A percentile compares a stretch with the other conserved stretches of the same genome.
These are phyloP conservation scores for Alauda arvensis DNA, from an alignment of 2,797 vertebrate genomes.

Conservation along the genomic window DNA sequence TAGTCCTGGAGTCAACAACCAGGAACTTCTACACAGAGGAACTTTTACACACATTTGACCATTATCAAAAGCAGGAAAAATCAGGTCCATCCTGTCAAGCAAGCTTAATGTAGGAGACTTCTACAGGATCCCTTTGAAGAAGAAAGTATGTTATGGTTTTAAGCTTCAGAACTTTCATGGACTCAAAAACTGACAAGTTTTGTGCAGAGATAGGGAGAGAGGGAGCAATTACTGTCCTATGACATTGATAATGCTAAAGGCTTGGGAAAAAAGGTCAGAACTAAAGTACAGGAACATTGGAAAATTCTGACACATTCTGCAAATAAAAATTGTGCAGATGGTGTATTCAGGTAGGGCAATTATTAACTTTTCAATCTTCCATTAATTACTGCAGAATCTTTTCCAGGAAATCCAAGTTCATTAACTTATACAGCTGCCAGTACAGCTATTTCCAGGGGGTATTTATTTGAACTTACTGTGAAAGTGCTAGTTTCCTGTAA, in stretches of 20 bases:
- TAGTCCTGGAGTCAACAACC: neutral
- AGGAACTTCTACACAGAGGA: neutral
- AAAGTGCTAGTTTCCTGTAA: neutral
- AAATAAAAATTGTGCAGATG: neutral
- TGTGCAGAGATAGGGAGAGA: neutral
- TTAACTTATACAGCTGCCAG: neutral
- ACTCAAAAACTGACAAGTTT: neutral
- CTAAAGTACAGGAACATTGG: neutral
- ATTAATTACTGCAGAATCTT: neutral
- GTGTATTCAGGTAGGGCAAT: neutral
- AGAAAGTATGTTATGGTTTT: neutral
- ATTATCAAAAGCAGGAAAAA: neutral
- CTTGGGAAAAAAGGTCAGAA: neutral
- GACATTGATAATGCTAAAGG: neutral
- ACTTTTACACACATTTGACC: neutral
- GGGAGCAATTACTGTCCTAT: neutral
- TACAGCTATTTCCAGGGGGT: neutral
- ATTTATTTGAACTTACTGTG: neutral
- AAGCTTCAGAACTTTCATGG: neutral
- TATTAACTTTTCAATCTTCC: neutral
- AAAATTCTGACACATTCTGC: neutral
- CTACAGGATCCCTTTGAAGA: neutral
- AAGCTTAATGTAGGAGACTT: neutral
- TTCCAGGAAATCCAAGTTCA: neutral
- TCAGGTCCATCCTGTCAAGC: neutral